Conservation (phyloP, 2,797 vertebrate species). For the Coluber constrictor region DNA sequence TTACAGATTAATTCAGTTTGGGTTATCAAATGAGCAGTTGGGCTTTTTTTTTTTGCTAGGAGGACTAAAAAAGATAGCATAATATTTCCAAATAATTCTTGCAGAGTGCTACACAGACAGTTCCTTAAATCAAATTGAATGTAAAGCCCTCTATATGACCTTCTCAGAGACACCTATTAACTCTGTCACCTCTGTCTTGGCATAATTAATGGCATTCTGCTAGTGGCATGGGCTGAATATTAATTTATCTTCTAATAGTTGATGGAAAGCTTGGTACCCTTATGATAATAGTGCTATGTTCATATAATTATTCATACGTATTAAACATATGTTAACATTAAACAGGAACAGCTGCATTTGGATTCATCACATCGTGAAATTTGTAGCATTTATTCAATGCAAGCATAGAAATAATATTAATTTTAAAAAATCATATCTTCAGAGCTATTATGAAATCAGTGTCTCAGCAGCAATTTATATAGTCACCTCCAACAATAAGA, state of each 20-base stretch:
- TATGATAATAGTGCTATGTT: slow-evolving; percentile 17
- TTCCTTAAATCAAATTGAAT: slow-evolving; percentile 18
- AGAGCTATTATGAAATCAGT: neutral
- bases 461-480: neutral
- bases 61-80: neutral
- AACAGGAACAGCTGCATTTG: slow-evolving; percentile 4
- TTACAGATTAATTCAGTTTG: neutral
- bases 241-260: slow-evolving; percentile 49
- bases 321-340: slow-evolving; percentile 32
- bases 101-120: neutral
- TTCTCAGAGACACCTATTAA: slow-evolving; percentile 51
- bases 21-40: neutral
- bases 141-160: slow-evolving; percentile 41
- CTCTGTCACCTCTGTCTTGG: slow-evolving; percentile 47
- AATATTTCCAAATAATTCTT: slow-evolving; percentile 6
- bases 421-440: neutral
- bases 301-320: slow-evolving; percentile 28
- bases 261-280: slow-evolving; percentile 35
- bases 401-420: slow-evolving; percentile 22
- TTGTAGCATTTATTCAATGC: neutral
- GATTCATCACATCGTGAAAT: neutral
- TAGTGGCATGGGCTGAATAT: slow-evolving; percentile 42
- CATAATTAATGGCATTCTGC: slow-evolving; percentile 54
- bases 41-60: neutral
- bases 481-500: neutral